Evolutionary conservation across 2,113 vertebrate species (phyloP).

Genomic region (Oncorhynchus clarkii): DNA sequence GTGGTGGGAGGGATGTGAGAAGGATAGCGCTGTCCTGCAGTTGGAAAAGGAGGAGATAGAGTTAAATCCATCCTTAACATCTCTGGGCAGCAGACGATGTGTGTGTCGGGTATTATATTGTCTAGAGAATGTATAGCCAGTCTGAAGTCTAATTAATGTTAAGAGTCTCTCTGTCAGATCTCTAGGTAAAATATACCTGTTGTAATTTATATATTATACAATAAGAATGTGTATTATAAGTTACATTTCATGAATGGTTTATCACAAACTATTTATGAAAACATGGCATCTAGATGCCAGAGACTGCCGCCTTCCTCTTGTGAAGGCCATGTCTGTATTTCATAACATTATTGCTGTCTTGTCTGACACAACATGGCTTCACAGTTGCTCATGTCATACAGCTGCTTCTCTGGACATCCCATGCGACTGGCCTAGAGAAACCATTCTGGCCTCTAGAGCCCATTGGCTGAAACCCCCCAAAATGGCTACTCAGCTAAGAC

Average conservation of each 20-base stretch:
- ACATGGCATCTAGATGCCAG: slow-evolving; percentile 4
- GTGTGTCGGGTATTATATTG: slow-evolving; percentile 8
- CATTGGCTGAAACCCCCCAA: slow-evolving; percentile 21
- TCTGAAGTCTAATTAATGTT: not conserved
- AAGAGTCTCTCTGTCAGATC: not conserved
- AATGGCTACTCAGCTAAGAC: slow-evolving; percentile 49
- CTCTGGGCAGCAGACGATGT: slow-evolving; percentile 51
- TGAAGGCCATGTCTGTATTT: slow-evolving; percentile 34
- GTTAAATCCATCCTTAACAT: slow-evolving; percentile 55
- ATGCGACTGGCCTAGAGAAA: not conserved
- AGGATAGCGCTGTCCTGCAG: slow-evolving; percentile 56
- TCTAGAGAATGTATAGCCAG: not conserved
- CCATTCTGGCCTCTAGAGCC: slow-evolving; percentile 21
- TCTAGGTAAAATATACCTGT: not conserved
- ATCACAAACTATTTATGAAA: slow-evolving; percentile 10
- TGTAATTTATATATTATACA: too few species aligned
- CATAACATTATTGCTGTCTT: slow-evolving; percentile 18
- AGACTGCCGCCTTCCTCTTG: slow-evolving; percentile 17
- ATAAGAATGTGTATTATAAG: not conserved
- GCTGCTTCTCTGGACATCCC: slow-evolving; percentile 31
- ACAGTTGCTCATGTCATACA: slow-evolving; percentile 30
- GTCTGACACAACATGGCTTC: slow-evolving; percentile 17
- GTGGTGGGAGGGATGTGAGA: slow-evolving; percentile 9
- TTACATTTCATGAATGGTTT: not conserved
- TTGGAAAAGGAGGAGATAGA: slow-evolving; percentile 55